These are phyloP conservation scores for Eilema sororculum DNA, from an alignment of 2,888 invertebrate species.

Conservation along the genomic window DNA sequence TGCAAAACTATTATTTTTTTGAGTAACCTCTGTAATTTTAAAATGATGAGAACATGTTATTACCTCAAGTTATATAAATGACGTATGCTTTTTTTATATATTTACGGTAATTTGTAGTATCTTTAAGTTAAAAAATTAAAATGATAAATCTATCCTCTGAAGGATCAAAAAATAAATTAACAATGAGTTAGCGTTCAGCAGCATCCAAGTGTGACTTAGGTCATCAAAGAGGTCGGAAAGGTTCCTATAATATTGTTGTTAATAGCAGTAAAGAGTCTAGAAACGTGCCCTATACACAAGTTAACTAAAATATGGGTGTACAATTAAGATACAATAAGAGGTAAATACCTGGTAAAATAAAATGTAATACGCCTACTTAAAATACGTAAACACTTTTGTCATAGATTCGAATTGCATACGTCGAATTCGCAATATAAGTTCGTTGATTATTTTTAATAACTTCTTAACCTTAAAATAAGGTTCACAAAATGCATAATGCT, in stretches of 20 bases:
- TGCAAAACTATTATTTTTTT: background rate
- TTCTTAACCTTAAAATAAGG: background rate
- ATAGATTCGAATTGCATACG: background rate
- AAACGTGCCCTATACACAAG: background rate
- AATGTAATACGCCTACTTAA: too few species aligned
- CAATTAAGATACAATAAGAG: too few species aligned
- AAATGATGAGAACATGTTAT: background rate
- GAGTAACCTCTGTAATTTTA: background rate
- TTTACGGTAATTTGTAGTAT: background rate
- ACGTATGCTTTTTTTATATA: background rate
- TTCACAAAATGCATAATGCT: slow-evolving; percentile 6
- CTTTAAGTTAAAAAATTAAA: background rate
- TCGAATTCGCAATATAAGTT: slow-evolving; percentile 1
- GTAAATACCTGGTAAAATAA: too few species aligned
- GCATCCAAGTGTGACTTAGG: too few species aligned
- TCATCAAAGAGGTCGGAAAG: too few species aligned
- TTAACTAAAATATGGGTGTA: background rate
- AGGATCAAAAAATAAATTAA: too few species aligned
- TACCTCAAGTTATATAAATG: background rate
- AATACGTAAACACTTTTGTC: background rate
- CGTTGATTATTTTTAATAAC: background rate
- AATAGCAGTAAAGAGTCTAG: background rate
- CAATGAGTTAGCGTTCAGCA: too few species aligned
- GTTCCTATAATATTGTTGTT: too few species aligned
- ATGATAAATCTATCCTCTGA: too few species aligned